A percentile compares a stretch with the other conserved stretches of the same genome.
phyloP scores from a whole-genome alignment of 2,888 invertebrate genomes.

The Horisme vitalbata region DNA sequence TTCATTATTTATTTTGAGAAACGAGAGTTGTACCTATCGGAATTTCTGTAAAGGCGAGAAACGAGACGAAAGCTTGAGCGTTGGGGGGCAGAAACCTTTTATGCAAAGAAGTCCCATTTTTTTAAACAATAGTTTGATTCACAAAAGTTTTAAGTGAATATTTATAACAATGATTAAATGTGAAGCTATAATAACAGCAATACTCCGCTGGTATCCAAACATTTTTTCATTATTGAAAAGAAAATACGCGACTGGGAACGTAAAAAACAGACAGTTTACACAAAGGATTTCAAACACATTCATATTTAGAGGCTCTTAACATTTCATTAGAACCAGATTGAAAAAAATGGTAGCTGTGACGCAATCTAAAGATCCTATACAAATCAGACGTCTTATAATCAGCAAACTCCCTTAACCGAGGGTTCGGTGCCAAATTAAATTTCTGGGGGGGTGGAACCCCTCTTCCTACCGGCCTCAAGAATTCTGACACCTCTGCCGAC shows the following conservation, averaged over 20 bases:
- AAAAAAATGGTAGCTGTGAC: constrained; percentile 23
- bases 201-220: too few relatives aligned
- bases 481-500: constrained; percentile 31
- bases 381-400: constrained; percentile 29
- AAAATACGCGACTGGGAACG: constrained; percentile 4
- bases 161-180: too few relatives aligned
- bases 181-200: too few relatives aligned
- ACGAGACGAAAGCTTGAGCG: too few relatives aligned
- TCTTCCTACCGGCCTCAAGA: constrained; percentile 16
- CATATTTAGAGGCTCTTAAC: constrained; percentile 15
- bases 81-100: too few relatives aligned
- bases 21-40: too few relatives aligned
- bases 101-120: too few relatives aligned
- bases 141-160: background rate
- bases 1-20: constrained; percentile 6
- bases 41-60: too few relatives aligned
- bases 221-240: too few relatives aligned
- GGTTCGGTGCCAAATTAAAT: constrained; percentile 31
- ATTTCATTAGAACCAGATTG: constrained; percentile 22
- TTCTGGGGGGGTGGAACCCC: constrained; percentile 12
- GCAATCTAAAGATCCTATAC: constrained; percentile 20
- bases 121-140: background rate
- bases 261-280: constrained; percentile 9
- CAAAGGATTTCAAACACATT: constrained; percentile 10
- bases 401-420: constrained; percentile 24